phyloP scores from a whole-genome alignment of 2,888 invertebrate genomes.

The Pyrrhia umbra region DNA sequence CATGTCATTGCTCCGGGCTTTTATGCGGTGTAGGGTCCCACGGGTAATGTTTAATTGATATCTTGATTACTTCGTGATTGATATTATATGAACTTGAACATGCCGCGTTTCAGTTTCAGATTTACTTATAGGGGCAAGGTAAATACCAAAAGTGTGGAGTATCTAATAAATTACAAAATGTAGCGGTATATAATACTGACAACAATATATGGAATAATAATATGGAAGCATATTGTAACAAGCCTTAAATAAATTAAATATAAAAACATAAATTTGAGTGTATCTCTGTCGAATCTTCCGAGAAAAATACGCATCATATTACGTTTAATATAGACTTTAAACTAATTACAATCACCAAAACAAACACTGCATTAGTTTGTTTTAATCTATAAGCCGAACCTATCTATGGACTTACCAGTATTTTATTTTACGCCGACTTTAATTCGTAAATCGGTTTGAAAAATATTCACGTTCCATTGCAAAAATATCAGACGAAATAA shows the following conservation, averaged over 20 bases:
- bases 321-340: too few species aligned
- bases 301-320: too few species aligned
- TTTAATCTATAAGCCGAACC: slow-evolving; percentile 13
- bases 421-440: slow-evolving; percentile 26
- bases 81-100: slow-evolving; percentile 34
- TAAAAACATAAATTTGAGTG: too few species aligned
- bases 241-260: too few species aligned
- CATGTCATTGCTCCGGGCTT: slow-evolving; percentile 68
- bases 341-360: not conserved
- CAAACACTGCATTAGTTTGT: slow-evolving; percentile 8
- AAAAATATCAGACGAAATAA: slow-evolving; percentile 46
- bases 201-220: not conserved
- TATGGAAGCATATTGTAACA: too few species aligned
- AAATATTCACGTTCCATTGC: slow-evolving; percentile 33
- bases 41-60: slow-evolving; percentile 65
- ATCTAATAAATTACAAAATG: not conserved
- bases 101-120: not conserved
- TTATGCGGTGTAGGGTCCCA: slow-evolving; percentile 54
- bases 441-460: slow-evolving; percentile 18
- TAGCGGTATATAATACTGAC: not conserved
- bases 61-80: slow-evolving; percentile 64
- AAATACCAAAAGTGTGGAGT: not conserved
- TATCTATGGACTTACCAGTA: not conserved
- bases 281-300: too few species aligned
- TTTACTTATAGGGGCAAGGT: slow-evolving; percentile 3